phyloP scores from a whole-genome alignment of 1,140 invertebrate genomes.

The Mamestra configurata region DNA sequence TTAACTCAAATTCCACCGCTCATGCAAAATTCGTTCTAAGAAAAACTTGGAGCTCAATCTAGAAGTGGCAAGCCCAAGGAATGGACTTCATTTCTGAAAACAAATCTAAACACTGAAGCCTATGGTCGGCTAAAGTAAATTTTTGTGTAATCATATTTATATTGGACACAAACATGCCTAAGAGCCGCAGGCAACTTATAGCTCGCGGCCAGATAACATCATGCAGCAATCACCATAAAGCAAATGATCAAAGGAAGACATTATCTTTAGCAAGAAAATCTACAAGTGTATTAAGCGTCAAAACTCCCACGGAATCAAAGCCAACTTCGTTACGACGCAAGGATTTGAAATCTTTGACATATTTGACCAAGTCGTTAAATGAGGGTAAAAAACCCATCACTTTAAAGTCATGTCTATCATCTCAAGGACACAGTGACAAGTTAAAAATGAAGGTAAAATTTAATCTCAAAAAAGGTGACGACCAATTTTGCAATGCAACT shows the following conservation, averaged over 20 bases:
- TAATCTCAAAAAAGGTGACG: conserved; percentile 5
- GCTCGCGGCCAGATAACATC: neutral
- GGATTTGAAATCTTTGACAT: conserved; percentile 22
- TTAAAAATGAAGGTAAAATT: conserved; percentile 35
- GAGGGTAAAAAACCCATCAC: neutral
- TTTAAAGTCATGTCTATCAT: conserved; percentile 34
- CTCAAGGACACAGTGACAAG: conserved; percentile 13
- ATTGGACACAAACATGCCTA: conserved; percentile 4
- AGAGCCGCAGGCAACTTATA: neutral
- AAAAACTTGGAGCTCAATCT: neutral
- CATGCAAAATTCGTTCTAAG: neutral
- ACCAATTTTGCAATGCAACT: neutral
- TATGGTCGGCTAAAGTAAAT: neutral
- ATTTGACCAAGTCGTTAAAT: neutral
- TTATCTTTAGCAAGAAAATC: conserved; percentile 29
- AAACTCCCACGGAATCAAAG: neutral
- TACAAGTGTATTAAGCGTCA: conserved; percentile 8
- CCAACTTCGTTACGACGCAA: conserved; percentile 12
- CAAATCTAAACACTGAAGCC: neutral
- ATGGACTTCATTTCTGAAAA: neutral
- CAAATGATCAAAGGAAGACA: neutral
- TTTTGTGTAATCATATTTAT: neutral
- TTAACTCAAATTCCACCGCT: too few species aligned
- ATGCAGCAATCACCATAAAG: neutral
- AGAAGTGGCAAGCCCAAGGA: neutral